Base-by-base conservation (phyloP, 1,140 invertebrate species). In the Meteorus sp. region DNA sequence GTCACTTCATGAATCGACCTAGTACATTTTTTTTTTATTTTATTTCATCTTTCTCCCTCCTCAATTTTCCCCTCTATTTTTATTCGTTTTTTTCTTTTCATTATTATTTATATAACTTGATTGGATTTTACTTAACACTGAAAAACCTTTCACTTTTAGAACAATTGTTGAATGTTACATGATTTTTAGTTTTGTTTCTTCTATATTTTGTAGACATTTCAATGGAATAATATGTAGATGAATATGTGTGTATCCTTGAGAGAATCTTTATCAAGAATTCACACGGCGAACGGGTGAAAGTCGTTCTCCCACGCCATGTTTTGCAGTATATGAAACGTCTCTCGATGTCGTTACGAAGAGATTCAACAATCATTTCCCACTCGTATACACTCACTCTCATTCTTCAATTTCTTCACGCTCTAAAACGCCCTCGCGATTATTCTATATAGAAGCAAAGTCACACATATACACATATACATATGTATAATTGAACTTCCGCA, bases 281-380 rank as follows among this genome's bases (percentile, higher is more conserved):
- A 73, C 68, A 56, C 43, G 53, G 51, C 33, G 55, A 63, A 75
- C 59, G n/a, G 73, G 77, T 80, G 78, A 80, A 80, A 80, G 78
- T 79, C 71, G 76, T 71, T 79, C 76, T 80, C 78, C 77, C 78
- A 80, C 78, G 78, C 75, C 70, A 72, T 72, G 71, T 73, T 74
- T n/a, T n/a, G n/a, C n/a, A n/a, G n/a, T n/a, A n/a, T n/a, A n/a
- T n/a, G 73, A 75, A 75, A 70, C 63, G 70, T 68, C 65, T 67
- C 68, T 67, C n/a, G n/a, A n/a, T n/a, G n/a, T n/a, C n/a, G n/a
- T n/a, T n/a, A n/a, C n/a, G n/a, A n/a, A n/a, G 44, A 45, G 20
- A 59, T 39, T 61, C 56, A 51, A 47, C 65, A 57, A 59, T 62
- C 56, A 59, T 59, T 67, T 54, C 61, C 47, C 47, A 1, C 23